These are phyloP conservation scores for Mesorhabditis belari DNA, from an alignment of 2,888 invertebrate genomes.

Conservation along the genomic window DNA sequence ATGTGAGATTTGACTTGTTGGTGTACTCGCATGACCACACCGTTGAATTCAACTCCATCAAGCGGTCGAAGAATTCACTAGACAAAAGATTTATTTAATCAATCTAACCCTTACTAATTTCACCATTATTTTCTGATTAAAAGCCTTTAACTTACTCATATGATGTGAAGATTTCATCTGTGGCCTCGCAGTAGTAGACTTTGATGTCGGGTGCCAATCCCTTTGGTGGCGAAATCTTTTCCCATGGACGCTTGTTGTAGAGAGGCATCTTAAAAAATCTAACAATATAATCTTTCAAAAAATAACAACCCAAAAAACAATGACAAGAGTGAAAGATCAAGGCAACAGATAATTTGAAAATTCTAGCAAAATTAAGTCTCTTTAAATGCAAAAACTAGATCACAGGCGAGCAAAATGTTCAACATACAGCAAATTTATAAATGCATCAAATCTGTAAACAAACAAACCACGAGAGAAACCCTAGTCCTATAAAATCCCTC, in stretches of 20 bases:
- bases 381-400: background rate
- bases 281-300: background rate
- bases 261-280: constrained; percentile 23
- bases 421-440: no score
- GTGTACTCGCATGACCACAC: constrained; percentile 94
- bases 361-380: background rate
- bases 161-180: constrained; percentile 88
- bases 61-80: constrained; percentile 89
- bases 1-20: constrained; percentile 83
- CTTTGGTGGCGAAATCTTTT: constrained; percentile 66
- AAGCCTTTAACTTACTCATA: constrained; percentile 78
- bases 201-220: constrained; percentile 79
- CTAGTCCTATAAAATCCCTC: no score
- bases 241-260: constrained; percentile 58
- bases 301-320: background rate
- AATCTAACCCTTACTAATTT: no score
- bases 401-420: background rate
- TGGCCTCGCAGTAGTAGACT: constrained; percentile 68
- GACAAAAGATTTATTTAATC: constrained; percentile 4
- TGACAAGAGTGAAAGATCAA: background rate
- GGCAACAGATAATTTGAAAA: background rate
- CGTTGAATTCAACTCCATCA: constrained; percentile 89
- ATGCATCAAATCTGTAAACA: no score
- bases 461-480: no score
- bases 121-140: no score